Evolutionary conservation across 2,113 vertebrate genomes (phyloP), one percentile per base, ranked within the genome.

Genomic region (Serinus canaria): DNA sequence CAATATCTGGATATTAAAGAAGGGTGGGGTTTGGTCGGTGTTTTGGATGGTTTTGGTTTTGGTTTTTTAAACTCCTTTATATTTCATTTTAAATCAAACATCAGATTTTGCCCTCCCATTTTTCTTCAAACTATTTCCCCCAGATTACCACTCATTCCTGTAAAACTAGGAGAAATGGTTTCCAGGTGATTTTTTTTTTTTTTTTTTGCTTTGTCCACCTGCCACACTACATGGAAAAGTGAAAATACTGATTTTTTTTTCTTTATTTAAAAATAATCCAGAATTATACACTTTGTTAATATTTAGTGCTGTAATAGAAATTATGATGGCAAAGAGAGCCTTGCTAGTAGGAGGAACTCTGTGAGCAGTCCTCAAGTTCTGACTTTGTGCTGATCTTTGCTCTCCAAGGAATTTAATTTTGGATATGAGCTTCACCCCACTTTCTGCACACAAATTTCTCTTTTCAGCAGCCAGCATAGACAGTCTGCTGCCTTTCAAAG

Each of bases 401-500:
- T 33, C 56, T 15, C 73, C 37, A 41, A 76, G 56, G 33, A 50
- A 37, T 62, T 75, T 46, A 5, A 20, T 60, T 50, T 60, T 15
- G 46, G 25, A 11, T 35, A 43, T 47, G 1, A 8, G 50, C 28
- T 75, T 87, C 35, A 17, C 41, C 31, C 9, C 25, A 7, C 58
- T 43, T 67, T 84, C 62, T 66, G 21, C 6, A 1, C 3, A 17
- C 10, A 44, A 37, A 47, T 86, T 67, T 72, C 58, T 37, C 43
- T 46, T 77, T 77, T 22, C 10, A 4, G 63, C 58, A 44, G 17
- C 33, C 0, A 0, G 30, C 53, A n/a, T 7, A 22, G 33, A 2
- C 20, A 22, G 31, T 30, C 52, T n/a, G 17, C 58, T 66, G 63
- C 58, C 22, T 52, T 67, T 63, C 37, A 41, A 35, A 52, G 30